These are phyloP conservation scores for Fregetta grallaria DNA, from an alignment of 2,113 vertebrate genomes.

Conservation along the genomic window DNA sequence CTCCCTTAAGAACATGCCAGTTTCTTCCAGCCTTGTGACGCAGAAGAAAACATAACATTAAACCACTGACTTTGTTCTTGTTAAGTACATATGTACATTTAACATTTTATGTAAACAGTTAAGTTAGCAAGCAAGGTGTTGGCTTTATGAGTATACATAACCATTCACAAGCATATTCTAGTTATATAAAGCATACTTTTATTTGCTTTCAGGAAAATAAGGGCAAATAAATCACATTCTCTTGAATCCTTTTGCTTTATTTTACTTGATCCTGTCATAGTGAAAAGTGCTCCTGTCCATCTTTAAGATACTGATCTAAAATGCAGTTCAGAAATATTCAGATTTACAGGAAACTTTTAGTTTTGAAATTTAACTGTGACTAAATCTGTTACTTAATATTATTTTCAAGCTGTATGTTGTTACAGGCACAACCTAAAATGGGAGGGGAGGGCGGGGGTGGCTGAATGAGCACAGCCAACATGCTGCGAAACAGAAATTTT, in stretches of 20 bases:
- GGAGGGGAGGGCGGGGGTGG: neutral
- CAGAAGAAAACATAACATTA: neutral
- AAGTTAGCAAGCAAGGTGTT: neutral
- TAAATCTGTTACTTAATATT: neutral
- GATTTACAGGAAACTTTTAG: neutral
- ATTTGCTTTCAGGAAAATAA: neutral
- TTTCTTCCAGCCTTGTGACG: neutral
- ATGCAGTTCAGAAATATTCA: neutral
- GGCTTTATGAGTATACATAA: neutral
- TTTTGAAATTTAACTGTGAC: conserved; percentile 38
- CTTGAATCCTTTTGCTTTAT: neutral
- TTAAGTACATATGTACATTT: neutral
- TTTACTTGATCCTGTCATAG: neutral
- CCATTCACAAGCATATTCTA: neutral
- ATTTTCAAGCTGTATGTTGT: conserved; percentile 34
- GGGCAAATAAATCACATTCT: neutral
- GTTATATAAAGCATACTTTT: neutral
- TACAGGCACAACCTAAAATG: conserved; percentile 14
- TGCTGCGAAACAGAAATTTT: neutral
- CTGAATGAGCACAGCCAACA: neutral
- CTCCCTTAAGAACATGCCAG: neutral
- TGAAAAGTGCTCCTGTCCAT: neutral
- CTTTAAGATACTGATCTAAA: neutral
- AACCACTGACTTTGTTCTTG: neutral
- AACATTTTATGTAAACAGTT: neutral